Conservation (phyloP, 2,797 vertebrate species). For the Falco cherrug region DNA sequence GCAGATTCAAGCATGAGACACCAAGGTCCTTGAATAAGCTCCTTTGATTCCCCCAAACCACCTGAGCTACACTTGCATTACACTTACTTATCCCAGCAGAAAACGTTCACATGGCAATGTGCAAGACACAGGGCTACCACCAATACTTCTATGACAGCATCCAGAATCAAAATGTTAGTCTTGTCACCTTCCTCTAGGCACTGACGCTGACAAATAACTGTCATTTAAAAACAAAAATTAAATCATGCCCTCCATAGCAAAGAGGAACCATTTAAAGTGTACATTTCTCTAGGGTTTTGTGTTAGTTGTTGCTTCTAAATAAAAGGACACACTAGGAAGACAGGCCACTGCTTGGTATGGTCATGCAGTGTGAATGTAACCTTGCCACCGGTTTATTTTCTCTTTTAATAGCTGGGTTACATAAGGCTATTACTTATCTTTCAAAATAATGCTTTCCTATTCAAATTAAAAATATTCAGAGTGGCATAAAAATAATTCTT, state of each 20-base stretch:
- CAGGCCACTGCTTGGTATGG: background rate
- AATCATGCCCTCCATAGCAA: background rate
- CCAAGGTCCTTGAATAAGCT: background rate
- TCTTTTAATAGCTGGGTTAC: background rate
- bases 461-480: background rate
- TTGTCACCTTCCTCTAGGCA: background rate
- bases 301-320: background rate
- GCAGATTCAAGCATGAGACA: background rate
- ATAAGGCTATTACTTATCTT: background rate
- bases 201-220: background rate
- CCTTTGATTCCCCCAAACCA: background rate
- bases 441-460: background rate
- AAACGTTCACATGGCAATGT: background rate
- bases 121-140: background rate
- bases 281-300: background rate
- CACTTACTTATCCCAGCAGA: background rate
- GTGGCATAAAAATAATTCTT: background rate
- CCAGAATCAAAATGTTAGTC: background rate
- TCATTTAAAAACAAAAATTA: background rate
- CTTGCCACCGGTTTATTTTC: background rate
- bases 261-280: background rate
- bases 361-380: background rate
- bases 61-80: background rate
- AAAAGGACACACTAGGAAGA: background rate
- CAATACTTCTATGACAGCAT: background rate